These are phyloP conservation scores for Eclectus roratus DNA, from an alignment of 2,113 vertebrate species.

Conservation along the genomic window DNA sequence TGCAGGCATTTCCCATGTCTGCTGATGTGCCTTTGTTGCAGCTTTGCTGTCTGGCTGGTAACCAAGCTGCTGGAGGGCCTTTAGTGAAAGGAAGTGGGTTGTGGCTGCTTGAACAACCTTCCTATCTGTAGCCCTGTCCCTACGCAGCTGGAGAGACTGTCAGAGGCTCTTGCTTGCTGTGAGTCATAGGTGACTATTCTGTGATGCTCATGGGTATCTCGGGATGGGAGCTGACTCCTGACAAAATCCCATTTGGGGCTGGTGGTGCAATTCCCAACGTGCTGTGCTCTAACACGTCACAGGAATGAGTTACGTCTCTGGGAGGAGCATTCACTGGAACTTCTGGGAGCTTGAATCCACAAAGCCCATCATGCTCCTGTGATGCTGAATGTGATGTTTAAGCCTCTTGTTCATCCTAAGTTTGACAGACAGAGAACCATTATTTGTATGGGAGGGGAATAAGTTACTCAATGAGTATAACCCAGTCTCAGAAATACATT, in stretches of 20 bases:
- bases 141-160: background rate
- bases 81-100: background rate
- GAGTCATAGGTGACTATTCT: background rate
- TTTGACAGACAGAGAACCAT: background rate
- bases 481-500: background rate
- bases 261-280: background rate
- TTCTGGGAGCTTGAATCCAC: background rate
- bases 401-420: background rate
- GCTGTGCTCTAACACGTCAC: background rate
- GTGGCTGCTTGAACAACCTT: background rate
- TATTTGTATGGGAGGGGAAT: background rate
- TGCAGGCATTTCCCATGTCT: background rate
- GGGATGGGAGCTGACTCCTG: background rate
- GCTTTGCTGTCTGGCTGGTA: background rate
- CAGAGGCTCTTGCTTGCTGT: background rate
- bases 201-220: background rate
- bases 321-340: background rate
- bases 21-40: background rate
- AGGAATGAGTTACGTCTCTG: background rate
- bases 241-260: fast-evolving
- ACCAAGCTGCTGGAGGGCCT: background rate
- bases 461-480: background rate
- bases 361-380: background rate
- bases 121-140: background rate
- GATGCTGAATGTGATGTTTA: fast-evolving